phyloP scores from a whole-genome alignment of 2,888 invertebrate species.

The Rotaria socialis region DNA sequence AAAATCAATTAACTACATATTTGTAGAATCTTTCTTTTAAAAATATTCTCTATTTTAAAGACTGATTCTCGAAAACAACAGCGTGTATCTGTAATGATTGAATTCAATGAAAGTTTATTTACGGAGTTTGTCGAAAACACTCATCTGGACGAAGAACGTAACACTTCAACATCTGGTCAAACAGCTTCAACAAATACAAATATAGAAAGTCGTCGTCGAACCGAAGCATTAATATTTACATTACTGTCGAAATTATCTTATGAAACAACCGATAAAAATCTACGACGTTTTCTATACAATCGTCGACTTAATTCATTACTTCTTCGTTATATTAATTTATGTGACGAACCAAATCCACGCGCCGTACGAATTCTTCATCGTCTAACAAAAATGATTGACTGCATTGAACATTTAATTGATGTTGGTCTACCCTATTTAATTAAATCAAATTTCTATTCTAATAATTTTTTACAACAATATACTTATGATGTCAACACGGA shows the following conservation, averaged over 20 bases:
- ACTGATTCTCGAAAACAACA: neutral
- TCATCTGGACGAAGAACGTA: neutral
- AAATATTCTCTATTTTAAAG: neutral
- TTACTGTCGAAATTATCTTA: slow-evolving; percentile 19
- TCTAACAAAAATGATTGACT: slow-evolving; percentile 20
- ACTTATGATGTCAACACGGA: neutral
- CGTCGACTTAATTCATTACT: neutral
- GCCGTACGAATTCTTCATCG: neutral
- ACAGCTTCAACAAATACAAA: neutral
- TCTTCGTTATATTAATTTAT: neutral
- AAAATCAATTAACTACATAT: too few species aligned
- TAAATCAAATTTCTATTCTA: neutral
- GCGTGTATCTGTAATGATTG: neutral
- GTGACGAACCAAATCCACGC: slow-evolving; percentile 21
- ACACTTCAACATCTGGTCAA: neutral
- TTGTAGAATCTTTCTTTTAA: too few species aligned
- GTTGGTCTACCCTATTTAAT: slow-evolving; percentile 20
- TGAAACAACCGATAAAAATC: neutral
- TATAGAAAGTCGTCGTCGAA: slow-evolving; percentile 22
- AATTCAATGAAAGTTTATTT: slow-evolving; percentile 18
- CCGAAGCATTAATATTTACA: slow-evolving; percentile 22
- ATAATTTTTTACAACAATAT: neutral
- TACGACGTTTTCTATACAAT: neutral
- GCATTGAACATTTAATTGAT: neutral
- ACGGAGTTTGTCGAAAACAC: slow-evolving; percentile 32